Base-by-base conservation (phyloP, 1,140 invertebrate species). In the Lerema accius region DNA sequence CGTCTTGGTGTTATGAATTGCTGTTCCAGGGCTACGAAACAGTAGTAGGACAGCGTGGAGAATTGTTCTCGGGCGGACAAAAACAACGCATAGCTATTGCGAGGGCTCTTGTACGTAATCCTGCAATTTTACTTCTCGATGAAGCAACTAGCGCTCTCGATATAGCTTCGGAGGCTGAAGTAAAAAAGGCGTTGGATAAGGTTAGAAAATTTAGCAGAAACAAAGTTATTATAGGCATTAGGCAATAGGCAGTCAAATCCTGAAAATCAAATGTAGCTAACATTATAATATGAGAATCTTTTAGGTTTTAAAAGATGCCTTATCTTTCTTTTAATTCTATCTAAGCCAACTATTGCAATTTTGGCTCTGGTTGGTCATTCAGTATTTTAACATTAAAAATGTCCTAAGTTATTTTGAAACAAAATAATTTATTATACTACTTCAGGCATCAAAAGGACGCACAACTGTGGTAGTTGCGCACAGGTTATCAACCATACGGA, bases 401-500 rank as follows among this genome's bases (percentile, higher is more conserved):
- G n/a, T n/a, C n/a, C n/a, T n/a, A n/a, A n/a, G n/a, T n/a, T n/a
- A n/a, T n/a, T n/a, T n/a, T n/a, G n/a, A n/a, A n/a, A n/a, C n/a
- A n/a, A n/a, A n/a, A n/a, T n/a, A n/a, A n/a, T n/a, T n/a, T n/a
- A n/a, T n/a, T n/a, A n/a, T n/a, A n/a, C n/a, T n/a, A n/a, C 71
- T 76, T 9, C 40, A 89, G 92, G 94, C 95, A 0, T 93, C 94
- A 70, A 84, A 93, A 84, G 96, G 96, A 32, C 92, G 96, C 59
- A 98, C 96, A 3, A 97, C 96, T 0, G 94, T 98, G 7, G 95
- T 97, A 14, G 94, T 98, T n/a, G 96, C 96, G 6, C 96, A 98
- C 84, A 92, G 96, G 53, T 86, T 98, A 23, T 95, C 96, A 0
- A 97, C 96, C 0, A 95, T 98, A 14, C 92, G 93, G 70, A 94